Conservation (phyloP, 2,797 vertebrate species). For the Myotis daubentonii region DNA sequence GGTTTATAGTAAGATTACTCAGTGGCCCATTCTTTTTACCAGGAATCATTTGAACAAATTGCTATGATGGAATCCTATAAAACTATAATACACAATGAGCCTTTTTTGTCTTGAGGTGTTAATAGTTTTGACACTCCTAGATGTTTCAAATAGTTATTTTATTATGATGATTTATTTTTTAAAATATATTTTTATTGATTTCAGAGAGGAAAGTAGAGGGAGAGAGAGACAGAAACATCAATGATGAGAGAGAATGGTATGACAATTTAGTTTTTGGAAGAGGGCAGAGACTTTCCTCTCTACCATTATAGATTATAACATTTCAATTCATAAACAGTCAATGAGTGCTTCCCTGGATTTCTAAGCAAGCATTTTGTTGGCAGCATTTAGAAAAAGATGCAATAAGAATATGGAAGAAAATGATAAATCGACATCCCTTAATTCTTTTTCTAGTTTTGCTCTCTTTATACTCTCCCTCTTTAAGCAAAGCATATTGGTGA, state of each 20-base stretch:
- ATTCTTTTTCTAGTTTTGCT: background rate
- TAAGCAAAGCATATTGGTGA: background rate
- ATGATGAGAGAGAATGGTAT: too few relatives aligned
- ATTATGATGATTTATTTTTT: background rate
- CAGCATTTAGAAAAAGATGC: background rate
- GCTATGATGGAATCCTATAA: background rate
- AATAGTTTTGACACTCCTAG: background rate
- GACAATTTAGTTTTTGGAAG: background rate
- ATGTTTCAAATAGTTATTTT: slow-evolving; percentile 23
- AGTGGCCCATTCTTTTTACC: slow-evolving; percentile 25
- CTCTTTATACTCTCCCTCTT: background rate
- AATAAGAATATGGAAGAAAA: background rate
- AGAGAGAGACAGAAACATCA: too few relatives aligned
- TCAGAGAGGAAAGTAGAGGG: too few relatives aligned
- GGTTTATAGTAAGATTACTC: background rate
- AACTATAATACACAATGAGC: background rate
- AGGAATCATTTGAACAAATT: slow-evolving; percentile 18
- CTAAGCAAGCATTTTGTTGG: background rate
- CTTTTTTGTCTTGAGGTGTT: background rate
- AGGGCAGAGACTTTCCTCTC: background rate
- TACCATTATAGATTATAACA: background rate
- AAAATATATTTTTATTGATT: too few relatives aligned
- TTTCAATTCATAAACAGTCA: background rate
- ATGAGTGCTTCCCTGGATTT: background rate
- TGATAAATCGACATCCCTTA: background rate